Percentiles rank a stretch among this genome's conserved stretches.
Conservation (phyloP, 2,797 vertebrate genomes). For the Cossypha caffra region DNA sequence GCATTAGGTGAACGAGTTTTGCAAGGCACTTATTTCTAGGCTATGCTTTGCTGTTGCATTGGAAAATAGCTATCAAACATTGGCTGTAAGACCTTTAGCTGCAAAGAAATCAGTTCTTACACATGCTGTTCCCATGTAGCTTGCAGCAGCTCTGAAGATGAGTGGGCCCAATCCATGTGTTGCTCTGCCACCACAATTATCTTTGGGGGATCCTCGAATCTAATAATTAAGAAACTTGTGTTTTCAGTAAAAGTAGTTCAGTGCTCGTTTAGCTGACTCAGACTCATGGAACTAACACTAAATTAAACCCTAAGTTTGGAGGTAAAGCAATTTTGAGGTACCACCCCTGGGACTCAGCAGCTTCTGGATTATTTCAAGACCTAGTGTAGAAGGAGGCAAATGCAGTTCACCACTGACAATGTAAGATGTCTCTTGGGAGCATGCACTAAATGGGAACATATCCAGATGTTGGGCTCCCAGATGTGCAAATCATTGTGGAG, state of each 20-base stretch:
- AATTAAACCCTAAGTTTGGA: background rate
- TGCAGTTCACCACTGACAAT: background rate
- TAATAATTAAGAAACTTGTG: background rate
- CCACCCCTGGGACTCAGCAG: background rate
- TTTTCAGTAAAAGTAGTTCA: background rate
- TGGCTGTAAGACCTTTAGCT: background rate
- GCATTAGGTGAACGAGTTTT: background rate
- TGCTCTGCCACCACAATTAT: background rate
- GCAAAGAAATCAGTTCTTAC: background rate
- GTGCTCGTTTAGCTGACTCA: background rate
- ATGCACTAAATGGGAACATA: background rate
- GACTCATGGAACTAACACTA: background rate
- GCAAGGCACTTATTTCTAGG: background rate
- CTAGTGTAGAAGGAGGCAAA: background rate
- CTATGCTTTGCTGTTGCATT: background rate
- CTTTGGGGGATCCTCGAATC: background rate
- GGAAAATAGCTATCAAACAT: background rate
- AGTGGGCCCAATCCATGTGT: background rate
- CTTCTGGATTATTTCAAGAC: slow-evolving; percentile 34
- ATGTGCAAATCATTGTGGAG: slow-evolving; percentile 1
- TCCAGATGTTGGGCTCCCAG: slow-evolving; percentile 42
- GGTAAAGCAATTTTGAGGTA: slow-evolving; percentile 11
- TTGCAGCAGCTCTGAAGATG: background rate
- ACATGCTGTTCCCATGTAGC: background rate
- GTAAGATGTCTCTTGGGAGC: slow-evolving; percentile 11